Evolutionary conservation across 2,113 vertebrate species (phyloP).

Genomic region (Phalacrocorax brasilianus): DNA sequence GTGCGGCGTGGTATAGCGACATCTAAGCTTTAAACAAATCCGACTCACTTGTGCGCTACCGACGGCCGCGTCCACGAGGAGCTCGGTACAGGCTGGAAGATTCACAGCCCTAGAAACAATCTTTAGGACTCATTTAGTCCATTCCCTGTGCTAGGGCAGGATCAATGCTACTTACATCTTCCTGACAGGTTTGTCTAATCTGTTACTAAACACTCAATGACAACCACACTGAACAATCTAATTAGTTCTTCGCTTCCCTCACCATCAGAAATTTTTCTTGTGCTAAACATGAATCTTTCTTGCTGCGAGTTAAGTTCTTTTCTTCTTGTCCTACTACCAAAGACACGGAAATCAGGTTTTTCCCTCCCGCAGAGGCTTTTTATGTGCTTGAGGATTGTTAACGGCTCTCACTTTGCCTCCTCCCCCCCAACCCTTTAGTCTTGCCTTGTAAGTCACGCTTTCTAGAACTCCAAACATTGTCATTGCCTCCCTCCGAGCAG

Average conservation of each 20-base stretch:
- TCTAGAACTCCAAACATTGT: not conserved
- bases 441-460: not conserved
- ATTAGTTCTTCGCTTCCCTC: not conserved
- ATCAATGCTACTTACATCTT: not conserved
- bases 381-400: not conserved
- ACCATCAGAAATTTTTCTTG: not conserved
- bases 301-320: not conserved
- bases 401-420: not conserved
- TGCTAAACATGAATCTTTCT: not conserved
- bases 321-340: not conserved
- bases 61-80: not conserved
- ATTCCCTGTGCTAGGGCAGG: not conserved
- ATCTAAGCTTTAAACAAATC: not conserved
- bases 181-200: not conserved
- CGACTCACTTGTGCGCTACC: fast-evolving
- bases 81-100: not conserved
- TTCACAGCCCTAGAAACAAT: not conserved
- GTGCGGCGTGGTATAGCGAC: fast-evolving
- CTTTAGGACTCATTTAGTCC: not conserved
- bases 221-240: fast-evolving
- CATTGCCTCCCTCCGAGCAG: not conserved
- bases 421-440: not conserved
- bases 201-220: not conserved
- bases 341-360: not conserved
- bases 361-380: not conserved